Conservation (phyloP, 2,888 invertebrate species). For the Polydrusus pterygomalis region DNA sequence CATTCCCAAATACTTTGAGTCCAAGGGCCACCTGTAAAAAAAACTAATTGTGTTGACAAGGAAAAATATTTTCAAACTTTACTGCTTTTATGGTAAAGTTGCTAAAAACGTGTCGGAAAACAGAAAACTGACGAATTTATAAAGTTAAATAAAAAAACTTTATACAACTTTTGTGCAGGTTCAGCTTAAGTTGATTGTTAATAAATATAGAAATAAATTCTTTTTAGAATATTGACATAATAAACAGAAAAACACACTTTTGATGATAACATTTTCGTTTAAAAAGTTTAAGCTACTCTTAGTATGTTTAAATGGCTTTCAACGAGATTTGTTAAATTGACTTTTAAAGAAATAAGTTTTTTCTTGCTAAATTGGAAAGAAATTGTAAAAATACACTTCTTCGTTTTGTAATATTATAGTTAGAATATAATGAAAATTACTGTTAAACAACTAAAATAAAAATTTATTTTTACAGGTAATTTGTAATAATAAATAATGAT, state of each 20-base stretch:
- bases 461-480: too few relatives aligned
- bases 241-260: conserved; percentile 15
- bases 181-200: conserved; percentile 46
- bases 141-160: conserved; percentile 43
- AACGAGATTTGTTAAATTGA: neutral
- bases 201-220: conserved; percentile 40
- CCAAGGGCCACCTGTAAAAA: conserved; percentile 74
- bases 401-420: too few relatives aligned
- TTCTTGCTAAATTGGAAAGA: neutral
- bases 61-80: conserved; percentile 20
- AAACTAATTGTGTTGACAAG: conserved; percentile 34
- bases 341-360: neutral
- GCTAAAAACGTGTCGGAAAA: conserved; percentile 32
- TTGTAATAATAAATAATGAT: too few relatives aligned
- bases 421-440: too few relatives aligned
- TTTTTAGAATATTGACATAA: conserved; percentile 27
- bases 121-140: conserved; percentile 25
- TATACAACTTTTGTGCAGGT: conserved; percentile 44
- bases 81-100: conserved; percentile 63
- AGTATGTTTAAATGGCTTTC: neutral
- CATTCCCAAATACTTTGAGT: conserved; percentile 91
- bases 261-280: neutral
- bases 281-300: neutral
- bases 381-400: neutral
- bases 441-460: too few relatives aligned